Evolutionary conservation across 2,113 vertebrate genomes (phyloP), one percentile per base, ranked within the genome.

Genomic region (Rostratula benghalensis): DNA sequence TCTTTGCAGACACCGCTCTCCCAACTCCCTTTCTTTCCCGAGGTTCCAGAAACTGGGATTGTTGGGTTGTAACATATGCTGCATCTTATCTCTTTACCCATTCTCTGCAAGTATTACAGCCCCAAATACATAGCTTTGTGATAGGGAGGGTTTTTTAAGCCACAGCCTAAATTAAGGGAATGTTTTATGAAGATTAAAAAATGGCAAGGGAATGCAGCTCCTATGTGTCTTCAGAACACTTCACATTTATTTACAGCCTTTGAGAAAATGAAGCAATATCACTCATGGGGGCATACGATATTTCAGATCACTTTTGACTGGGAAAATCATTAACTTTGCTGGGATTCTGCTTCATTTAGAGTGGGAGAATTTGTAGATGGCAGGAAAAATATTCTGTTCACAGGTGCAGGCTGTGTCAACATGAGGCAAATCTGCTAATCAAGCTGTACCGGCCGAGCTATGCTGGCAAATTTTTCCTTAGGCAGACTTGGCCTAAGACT

Each of bases 381-480:
- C 78, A 95, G 68, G 67, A 50, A 39, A 50, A 96, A 59, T 45
- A 35, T 6, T 69, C 41, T 35, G 67, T 74, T 88, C 10, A 21
- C 92, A 93, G 85, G 93, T 94, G 79, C 76, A 88, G 85, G 37
- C 82, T 86, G 41, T 35, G 39, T 70, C 17, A 3, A 83, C 79
- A 31, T 4, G 46, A 91, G 92, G 86, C 88, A 93, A 57, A 88
- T 77, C 75, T 86, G 74, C 92, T 91, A 64, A 93, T 86, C 54
- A 46, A 80, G 78, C 83, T 84, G 80, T 96, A 96, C 88, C 92
- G 91, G 87, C 82, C 1, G 35, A 91, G 90, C 79, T 90, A 19
- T 0, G 14, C 51, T 67, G 92, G 93, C 88, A 86, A 28, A 18
- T 70, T 65, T 63, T 81, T 35, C 30, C 63, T 86, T 23, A 37